Evolutionary conservation across 2,888 invertebrate species (phyloP).

Genomic region (Euplagia quadripunctaria): DNA sequence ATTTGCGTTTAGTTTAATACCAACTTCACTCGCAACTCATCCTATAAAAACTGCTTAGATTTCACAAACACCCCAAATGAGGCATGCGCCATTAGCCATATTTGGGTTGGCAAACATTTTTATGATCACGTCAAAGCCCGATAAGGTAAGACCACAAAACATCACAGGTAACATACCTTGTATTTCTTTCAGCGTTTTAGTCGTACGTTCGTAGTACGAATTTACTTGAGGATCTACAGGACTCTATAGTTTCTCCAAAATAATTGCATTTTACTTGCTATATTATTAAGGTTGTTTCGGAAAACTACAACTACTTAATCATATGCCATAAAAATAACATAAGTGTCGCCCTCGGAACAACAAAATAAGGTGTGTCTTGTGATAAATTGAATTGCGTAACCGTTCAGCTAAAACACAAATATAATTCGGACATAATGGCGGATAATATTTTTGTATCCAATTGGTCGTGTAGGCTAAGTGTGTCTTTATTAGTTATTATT

Average conservation of each 20-base stretch:
- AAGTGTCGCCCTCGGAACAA: background rate
- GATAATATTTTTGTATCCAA: constrained; percentile 27
- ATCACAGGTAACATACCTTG: no score
- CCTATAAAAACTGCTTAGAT: no score
- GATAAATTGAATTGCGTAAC: constrained; percentile 11
- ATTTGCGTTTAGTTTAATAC: no score
- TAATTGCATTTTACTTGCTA: background rate
- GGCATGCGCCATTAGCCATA: no score
- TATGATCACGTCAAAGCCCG: no score
- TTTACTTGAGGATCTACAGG: no score
- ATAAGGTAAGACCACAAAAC: no score
- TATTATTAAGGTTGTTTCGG: background rate
- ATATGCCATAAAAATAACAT: background rate
- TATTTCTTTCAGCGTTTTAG: no score
- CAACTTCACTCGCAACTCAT: no score
- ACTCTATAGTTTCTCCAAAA: background rate
- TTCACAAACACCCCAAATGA: no score
- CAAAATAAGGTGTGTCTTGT: constrained; percentile 15
- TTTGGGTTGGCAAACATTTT: no score
- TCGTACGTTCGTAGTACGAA: no score
- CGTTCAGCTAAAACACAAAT: background rate
- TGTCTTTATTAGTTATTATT: constrained; percentile 20
- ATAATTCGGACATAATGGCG: constrained; percentile 21
- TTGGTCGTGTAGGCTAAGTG: constrained; percentile 45
- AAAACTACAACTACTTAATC: background rate